Base-by-base conservation (phyloP, 1,140 invertebrate genomes). In the Reticulitermes speratus region DNA sequence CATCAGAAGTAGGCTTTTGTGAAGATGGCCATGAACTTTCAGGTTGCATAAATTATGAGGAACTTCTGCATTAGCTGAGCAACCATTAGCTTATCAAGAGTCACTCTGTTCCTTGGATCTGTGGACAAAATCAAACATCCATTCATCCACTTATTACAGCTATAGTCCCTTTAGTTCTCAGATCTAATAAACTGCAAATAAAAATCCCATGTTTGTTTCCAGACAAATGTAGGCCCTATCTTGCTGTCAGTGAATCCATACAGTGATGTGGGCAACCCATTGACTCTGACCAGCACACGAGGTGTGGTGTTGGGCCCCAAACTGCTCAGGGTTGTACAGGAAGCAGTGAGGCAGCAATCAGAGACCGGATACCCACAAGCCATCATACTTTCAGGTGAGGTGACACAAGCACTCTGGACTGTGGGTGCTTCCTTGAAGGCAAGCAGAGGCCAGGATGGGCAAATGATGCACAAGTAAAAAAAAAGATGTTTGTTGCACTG, bases 351-450 rank as follows among this genome's bases (percentile, higher is more conserved):
- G 88, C 97, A 98, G 91, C 97, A 98, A 91, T 96, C 95, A 52
- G 97, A 98, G 92, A 98, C 97, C 84, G 97, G 97, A 86, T 98
- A 98, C 91, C 97, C 97, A 30, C 98, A 99, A 92, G 97, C 97
- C 83, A 97, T 98, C 88, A 98, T 98, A 86, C 93, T 97, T 87
- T 97, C 96, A 87, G 96, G 96, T 96, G 92, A 92, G 89, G 19
- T 21, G 19, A 55, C 52, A 55, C 52, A 55, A 55, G 1, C 19
- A 55, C 19, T 55, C 5, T 5, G 8, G 52, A 55, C 52, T 55
- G 52, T 19, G 52, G 5, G 52, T 21, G 19, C 19, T 21, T 21
- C 52, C 19, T 55, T 55, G 1, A 12, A 55, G 52, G 52, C 1
- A 55, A 21, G 19, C 52, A 19, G 19, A 55, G 52, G 52, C 52